Evolutionary conservation across 2,113 vertebrate species (phyloP), one percentile per base, ranked within the genome.

Genomic region (Podarcis raffonei): DNA sequence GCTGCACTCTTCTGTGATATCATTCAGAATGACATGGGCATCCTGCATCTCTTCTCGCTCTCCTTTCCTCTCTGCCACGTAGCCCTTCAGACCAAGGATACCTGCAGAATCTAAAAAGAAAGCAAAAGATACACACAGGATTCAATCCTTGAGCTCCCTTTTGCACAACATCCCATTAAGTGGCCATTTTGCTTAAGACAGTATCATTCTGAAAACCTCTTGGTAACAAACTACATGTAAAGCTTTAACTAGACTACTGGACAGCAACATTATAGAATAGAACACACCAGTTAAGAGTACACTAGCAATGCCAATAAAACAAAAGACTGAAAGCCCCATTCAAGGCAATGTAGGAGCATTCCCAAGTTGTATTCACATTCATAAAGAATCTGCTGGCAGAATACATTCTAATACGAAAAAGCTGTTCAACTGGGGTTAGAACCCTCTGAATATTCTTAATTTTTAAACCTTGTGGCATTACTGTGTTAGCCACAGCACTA

Each of bases 1-100:
- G 0, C 84, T 90, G 82, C 98, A 95, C 3, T 96, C 97, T 79
- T 94, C 81, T 0, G 95, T 98, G 94, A 99, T 97, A 87, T 99
- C 97, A 0, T 98, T 97, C 66, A 98, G 93, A 92, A 99, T 96
- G 53, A 99, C 97, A 0, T 99, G 98, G 57, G 98, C 98, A 7
- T 99, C 99, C 96, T 99, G 99, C 98, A 99, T 99, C 95, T 99
- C 99, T 15, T 99, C 98, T 39, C 99, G 95, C 92, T 99, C 99
- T 0, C 99, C 99, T 22, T 97, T 98, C 42, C 98, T 95, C 77
- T 98, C 98, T 0, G 99, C 98, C 89, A 98, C 98, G 0, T 97
- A 99, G 87, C 98, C 99, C 82, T 96, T 98, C 91, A 99, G 91
- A 39, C 93, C 94, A 0, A 98, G 95, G 72, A 98, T 75, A 32